Evolutionary conservation across 2,888 invertebrate species (phyloP).

Genomic region (Zele albiditarsus): DNA sequence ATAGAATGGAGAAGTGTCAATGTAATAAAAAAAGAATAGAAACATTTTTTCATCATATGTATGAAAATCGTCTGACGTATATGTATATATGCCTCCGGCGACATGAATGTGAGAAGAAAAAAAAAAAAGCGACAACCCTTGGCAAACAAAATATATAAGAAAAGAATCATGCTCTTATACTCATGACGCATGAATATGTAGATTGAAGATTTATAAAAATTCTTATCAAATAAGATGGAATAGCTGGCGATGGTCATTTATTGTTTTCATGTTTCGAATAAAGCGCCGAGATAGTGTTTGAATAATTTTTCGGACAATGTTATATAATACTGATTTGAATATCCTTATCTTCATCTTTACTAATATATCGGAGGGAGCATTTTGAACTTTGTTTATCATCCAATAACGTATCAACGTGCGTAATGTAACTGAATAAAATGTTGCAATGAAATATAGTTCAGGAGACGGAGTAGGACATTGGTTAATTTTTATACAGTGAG

Average conservation of each 20-base stretch:
- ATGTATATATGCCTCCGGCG: not conserved
- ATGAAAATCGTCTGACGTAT: constrained; percentile 1
- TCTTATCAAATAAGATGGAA: constrained; percentile 21
- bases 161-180: not conserved
- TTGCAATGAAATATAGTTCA: no score
- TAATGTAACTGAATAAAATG: no score
- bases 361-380: no score
- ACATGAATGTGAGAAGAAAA: constrained; percentile 11
- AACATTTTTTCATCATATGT: constrained; percentile 7
- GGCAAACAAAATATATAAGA: not conserved
- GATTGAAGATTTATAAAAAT: constrained; percentile 23
- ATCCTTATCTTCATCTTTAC: no score
- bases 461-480: no score
- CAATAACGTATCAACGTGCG: no score
- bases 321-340: not conserved
- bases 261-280: constrained; percentile 19
- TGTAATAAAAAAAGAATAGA: constrained; percentile 18
- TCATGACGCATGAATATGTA: constrained; percentile 25
- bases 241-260: constrained; percentile 10
- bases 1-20: not conserved
- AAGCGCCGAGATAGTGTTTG: constrained; percentile 10
- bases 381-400: no score
- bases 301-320: constrained; percentile 7
- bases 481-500: no score
- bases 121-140: not conserved